Conservation (phyloP, 2,797 vertebrate genomes). For the Peromyscus eremicus region DNA sequence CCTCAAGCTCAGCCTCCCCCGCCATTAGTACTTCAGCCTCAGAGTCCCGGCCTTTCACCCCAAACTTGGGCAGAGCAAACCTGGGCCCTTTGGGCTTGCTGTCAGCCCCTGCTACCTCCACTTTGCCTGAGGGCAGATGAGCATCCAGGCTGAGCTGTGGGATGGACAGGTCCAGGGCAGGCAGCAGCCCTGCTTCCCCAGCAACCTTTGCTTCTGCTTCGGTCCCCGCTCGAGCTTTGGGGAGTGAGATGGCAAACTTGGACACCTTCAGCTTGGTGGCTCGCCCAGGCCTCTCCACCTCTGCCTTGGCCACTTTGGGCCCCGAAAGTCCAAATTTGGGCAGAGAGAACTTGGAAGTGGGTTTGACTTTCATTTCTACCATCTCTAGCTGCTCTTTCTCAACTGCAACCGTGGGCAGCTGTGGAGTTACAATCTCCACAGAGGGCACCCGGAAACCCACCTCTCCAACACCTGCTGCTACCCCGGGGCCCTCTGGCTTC, state of each 20-base stretch:
- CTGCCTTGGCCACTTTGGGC: slow-evolving; percentile 78
- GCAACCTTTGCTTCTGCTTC: slow-evolving; percentile 73
- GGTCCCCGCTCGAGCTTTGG: slow-evolving; percentile 78
- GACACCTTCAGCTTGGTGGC: slow-evolving; percentile 84
- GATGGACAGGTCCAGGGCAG: slow-evolving; percentile 91
- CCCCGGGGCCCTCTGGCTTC: background rate
- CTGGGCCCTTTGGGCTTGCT: slow-evolving; percentile 90
- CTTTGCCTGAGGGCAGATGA: slow-evolving; percentile 87
- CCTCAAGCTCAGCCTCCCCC: slow-evolving; percentile 68
- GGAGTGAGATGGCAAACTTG: slow-evolving; percentile 85
- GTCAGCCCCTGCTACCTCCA: slow-evolving; percentile 86
- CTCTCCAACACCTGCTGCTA: slow-evolving; percentile 48
- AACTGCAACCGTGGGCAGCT: slow-evolving; percentile 51
- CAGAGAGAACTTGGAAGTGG: slow-evolving; percentile 83
- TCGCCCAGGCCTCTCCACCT: slow-evolving; percentile 66
- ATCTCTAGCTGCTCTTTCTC: slow-evolving; percentile 34
- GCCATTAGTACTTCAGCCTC: slow-evolving; percentile 79
- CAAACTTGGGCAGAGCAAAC: slow-evolving; percentile 91
- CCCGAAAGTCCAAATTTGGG: slow-evolving; percentile 82
- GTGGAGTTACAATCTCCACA: slow-evolving; percentile 84
- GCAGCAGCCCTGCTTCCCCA: slow-evolving; percentile 85
- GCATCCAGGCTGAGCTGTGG: slow-evolving; percentile 92
- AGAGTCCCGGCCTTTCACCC: slow-evolving; percentile 87
- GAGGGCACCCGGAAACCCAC: slow-evolving; percentile 87
- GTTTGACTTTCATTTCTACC: slow-evolving; percentile 75